phyloP scores from a whole-genome alignment of 2,113 vertebrate genomes.

The Perognathus longimembris region DNA sequence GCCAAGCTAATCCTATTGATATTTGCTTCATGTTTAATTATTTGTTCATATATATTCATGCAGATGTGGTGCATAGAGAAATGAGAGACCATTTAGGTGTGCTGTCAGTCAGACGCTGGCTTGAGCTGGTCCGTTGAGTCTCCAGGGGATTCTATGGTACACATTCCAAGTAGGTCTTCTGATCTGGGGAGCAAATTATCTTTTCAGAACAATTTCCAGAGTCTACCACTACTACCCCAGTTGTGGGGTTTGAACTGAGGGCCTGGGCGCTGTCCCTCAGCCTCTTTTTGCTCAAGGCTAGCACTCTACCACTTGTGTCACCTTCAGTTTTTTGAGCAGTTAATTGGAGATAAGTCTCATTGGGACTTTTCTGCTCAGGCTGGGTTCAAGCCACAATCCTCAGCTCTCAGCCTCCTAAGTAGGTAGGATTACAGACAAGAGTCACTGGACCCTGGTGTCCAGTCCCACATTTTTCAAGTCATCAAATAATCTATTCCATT shows the following conservation, averaged over 20 bases:
- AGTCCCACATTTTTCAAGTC: too few species aligned
- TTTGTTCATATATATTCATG: slow-evolving; percentile 83
- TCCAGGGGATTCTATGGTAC: slow-evolving; percentile 71
- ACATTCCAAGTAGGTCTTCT: slow-evolving; percentile 25
- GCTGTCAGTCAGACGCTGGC: slow-evolving; percentile 70
- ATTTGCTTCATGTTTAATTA: slow-evolving; percentile 87
- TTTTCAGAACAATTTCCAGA: background rate
- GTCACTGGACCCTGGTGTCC: too few species aligned
- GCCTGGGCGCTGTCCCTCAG: too few species aligned
- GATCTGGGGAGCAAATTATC: background rate
- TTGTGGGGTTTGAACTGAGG: too few species aligned
- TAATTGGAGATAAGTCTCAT: too few species aligned
- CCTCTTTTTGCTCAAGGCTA: too few species aligned
- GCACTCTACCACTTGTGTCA: too few species aligned
- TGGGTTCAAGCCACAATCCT: too few species aligned
- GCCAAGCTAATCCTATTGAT: slow-evolving; percentile 85
- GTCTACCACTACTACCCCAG: fast-evolving
- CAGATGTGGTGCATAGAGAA: slow-evolving; percentile 67
- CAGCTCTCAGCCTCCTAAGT: too few species aligned
- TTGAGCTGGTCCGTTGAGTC: slow-evolving; percentile 59
- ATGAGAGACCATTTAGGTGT: slow-evolving; percentile 52
- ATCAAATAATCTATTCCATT: background rate
- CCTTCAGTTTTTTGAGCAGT: too few species aligned
- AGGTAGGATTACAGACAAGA: too few species aligned
- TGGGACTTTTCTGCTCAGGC: too few species aligned